These are phyloP conservation scores for Rhabdornis inornatus DNA, from an alignment of 2,113 vertebrate species.

Conservation along the genomic window DNA sequence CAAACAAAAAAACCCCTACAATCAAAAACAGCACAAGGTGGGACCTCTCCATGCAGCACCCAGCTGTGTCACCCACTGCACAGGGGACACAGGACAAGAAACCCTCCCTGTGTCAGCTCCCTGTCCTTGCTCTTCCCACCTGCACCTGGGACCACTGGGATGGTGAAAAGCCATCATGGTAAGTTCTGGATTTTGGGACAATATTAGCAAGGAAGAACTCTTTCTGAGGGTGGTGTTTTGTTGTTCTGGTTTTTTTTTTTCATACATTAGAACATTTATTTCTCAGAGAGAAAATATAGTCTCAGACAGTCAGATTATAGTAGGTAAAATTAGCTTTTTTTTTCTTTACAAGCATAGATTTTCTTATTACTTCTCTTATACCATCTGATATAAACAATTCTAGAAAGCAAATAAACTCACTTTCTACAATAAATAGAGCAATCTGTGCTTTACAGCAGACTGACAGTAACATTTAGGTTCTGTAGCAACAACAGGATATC, in stretches of 20 bases:
- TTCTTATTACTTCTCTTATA: slow-evolving; percentile 80
- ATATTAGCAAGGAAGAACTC: not conserved
- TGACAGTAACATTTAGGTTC: slow-evolving; percentile 70
- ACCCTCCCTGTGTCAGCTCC: not conserved
- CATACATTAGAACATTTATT: slow-evolving; percentile 88
- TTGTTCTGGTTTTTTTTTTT: not conserved
- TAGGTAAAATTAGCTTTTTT: slow-evolving; percentile 89
- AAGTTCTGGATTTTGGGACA: not conserved
- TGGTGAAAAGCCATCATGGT: rapidly evolving
- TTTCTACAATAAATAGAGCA: slow-evolving; percentile 93
- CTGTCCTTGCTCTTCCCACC: rapidly evolving
- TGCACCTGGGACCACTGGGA: not conserved
- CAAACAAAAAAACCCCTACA: not conserved
- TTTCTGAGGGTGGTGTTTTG: not conserved
- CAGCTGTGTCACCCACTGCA: rapidly evolving
- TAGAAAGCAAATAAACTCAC: slow-evolving; percentile 86
- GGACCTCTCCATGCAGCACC: not conserved
- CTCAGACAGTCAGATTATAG: slow-evolving; percentile 88
- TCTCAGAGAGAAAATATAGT: slow-evolving; percentile 91
- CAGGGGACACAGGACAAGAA: not conserved
- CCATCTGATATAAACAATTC: slow-evolving; percentile 88
- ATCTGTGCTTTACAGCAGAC: slow-evolving; percentile 82
- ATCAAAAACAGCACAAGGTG: not conserved
- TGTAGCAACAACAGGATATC: slow-evolving; percentile 71
- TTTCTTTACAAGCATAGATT: slow-evolving; percentile 92